Evolutionary conservation across 2,113 vertebrate species (phyloP), one percentile per base, ranked within the genome.

Genomic region (Addax nasomaculatus): DNA sequence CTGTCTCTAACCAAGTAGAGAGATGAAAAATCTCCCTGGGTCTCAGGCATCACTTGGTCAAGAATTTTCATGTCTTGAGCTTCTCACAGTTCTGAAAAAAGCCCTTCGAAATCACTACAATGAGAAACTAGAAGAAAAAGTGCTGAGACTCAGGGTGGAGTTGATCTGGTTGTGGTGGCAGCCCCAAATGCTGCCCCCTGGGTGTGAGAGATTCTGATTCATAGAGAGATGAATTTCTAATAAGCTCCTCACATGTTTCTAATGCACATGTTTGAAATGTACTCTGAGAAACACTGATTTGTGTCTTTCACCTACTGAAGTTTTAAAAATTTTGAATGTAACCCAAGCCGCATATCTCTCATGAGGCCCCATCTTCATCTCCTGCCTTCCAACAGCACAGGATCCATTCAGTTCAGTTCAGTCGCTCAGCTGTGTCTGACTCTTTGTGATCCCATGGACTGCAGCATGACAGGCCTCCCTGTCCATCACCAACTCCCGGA

Each of bases 211-310:
- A 49, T 57, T 83, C 21, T 23, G 11, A 89, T 79, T 83, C 33
- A 30, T 55, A 43, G 51, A 21, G 6, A 91, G 64, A n/a, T 81
- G 17, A 16, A 30, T 62, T 45, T 97, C 53, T 70, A 60, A 70
- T 81, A 80, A 39, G 7, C 33, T 45, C 43, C n/a, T 45, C 23
- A 47, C 13, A 3, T 89, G 23, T 85, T 96, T 93, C 53, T 85
- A 43, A 80, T 80, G 70, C 25, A 96, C 36, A 47, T 85, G 27
- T 92, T 96, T 73, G 27, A 85, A 81, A 27, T 17, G 60, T 64
- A 83, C 30, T 85, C 80, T 64, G 45, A 76, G 51, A 91, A 89
- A 45, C 45, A 89, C 27, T 89, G 36, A 96, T 80, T 78, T 58
- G 36, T 85, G n/a, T 45, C 49, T 67, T 92, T 93, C 16, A 45